phyloP scores from a whole-genome alignment of 2,113 vertebrate genomes.

The Lophochroa leadbeateri region DNA sequence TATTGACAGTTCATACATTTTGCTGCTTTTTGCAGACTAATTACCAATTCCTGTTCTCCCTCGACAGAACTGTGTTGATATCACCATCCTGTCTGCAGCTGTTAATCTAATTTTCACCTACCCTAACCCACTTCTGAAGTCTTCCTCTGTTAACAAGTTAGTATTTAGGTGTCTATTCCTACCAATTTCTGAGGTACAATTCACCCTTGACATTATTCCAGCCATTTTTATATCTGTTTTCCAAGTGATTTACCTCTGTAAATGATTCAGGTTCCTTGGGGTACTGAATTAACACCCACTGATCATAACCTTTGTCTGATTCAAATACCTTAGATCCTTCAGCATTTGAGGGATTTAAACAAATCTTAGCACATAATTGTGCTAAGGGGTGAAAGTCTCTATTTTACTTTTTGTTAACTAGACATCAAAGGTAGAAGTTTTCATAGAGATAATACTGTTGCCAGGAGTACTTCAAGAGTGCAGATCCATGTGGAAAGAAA shows the following conservation, averaged over 20 bases:
- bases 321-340: not conserved
- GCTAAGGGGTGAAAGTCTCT: not conserved
- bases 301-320: not conserved
- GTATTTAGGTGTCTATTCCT: not conserved
- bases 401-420: not conserved
- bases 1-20: not conserved
- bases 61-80: rapidly evolving
- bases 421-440: not conserved
- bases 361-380: not conserved
- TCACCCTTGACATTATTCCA: not conserved
- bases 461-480: not conserved
- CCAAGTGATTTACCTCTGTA: not conserved
- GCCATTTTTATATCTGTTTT: not conserved
- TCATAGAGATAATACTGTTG: not conserved
- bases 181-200: not conserved
- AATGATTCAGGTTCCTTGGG: not conserved
- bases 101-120: not conserved
- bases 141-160: not conserved
- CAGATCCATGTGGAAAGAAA: not conserved
- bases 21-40: not conserved
- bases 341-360: not conserved
- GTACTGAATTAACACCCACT: not conserved
- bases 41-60: not conserved
- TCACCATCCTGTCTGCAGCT: not conserved
- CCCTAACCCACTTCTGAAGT: not conserved